Evolutionary conservation across 2,888 invertebrate species (phyloP).

Genomic region (Antitype chi): DNA sequence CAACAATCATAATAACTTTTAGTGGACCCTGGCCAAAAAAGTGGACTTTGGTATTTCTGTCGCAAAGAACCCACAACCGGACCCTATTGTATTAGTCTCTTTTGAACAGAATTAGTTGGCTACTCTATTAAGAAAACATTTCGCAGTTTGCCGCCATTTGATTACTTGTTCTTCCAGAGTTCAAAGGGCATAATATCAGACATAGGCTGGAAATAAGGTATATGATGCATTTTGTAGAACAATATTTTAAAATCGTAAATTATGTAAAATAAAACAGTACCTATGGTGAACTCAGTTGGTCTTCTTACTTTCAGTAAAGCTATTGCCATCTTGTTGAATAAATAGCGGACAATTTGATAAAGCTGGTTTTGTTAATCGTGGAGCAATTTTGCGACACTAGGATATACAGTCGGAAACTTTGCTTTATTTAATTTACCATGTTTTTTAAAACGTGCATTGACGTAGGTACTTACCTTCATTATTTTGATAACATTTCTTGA

Average conservation of each 20-base stretch:
- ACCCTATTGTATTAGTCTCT: background rate
- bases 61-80: background rate
- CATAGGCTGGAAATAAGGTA: background rate
- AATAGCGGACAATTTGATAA: background rate
- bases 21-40: background rate
- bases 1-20: background rate
- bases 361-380: background rate
- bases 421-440: background rate
- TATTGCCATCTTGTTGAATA: constrained; percentile 10
- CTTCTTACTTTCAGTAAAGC: background rate
- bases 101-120: background rate
- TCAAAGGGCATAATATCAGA: background rate
- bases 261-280: background rate
- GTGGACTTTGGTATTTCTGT: background rate
- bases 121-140: background rate
- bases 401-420: background rate
- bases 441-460: background rate
- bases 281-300: background rate
- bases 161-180: background rate
- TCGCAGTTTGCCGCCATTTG: background rate
- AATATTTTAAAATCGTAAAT: background rate
- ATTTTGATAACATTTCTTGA: background rate
- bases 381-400: background rate
- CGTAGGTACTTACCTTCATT: background rate
- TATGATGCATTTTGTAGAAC: background rate